Base-by-base conservation (phyloP, 2,888 invertebrate species). In the Tiliacea aurago region DNA sequence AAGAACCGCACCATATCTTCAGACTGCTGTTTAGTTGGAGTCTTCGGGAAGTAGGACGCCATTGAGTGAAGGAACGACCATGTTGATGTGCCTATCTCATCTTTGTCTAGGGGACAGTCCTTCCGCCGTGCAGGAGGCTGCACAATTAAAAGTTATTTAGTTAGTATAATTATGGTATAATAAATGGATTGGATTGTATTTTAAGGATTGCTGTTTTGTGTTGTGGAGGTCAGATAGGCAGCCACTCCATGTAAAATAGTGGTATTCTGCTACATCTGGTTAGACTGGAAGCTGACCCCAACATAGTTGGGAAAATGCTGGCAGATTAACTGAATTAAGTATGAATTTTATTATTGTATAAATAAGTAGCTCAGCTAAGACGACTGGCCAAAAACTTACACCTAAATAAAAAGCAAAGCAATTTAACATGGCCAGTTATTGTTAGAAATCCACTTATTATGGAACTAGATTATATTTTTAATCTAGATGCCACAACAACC, bases 1-100 rank as follows among this genome's bases (percentile, higher is more conserved):
- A 99, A 98, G 91, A 99, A 99, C 55, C 97, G 96, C 62, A 96
- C 97, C 97, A 99, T 98, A 83, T 98, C 98, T 0, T 96, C 95
- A 67, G 98, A 97, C 86, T 99, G 97, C 59, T 96, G 93, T 10
- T 94, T 93, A 0, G 97, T 97, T 0, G 99, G 99, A 85, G 97
- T 97, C 7, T 98, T 97, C 0, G 99, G 99, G 94, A 98, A 99
- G 92, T 99, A 98, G 0, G 99, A 98, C 5, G 99, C 99, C 97
- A 99, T 99, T 0, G 99, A 98, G 91, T 99, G 99, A 4, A 99
- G 96, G 85, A 99, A 97, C 10, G 98, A 97, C 99, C 99, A 99
- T 4, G 99, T 98, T 67, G 97, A 97, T 7, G 97, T 97, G 41
- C 98, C 98, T 59, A 98, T 93, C 80, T 97, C 97, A 78, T 98